Evolutionary conservation across 2,797 vertebrate species (phyloP).

Genomic region (Propithecus deckenii): DNA sequence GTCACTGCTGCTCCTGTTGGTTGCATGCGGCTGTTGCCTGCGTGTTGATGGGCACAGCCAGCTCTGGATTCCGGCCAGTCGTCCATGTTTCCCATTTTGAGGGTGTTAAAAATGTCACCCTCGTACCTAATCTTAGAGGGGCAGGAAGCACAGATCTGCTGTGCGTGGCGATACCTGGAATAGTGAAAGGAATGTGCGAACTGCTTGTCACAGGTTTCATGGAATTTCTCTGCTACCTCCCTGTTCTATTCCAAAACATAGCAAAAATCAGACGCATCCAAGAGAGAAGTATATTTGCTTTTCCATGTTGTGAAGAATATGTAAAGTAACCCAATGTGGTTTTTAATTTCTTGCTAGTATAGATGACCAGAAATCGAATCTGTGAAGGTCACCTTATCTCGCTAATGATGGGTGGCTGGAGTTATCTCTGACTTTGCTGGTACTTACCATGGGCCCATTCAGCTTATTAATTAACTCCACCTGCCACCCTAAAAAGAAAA

Average conservation of each 20-base stretch:
- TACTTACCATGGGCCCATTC: background rate
- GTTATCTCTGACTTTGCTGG: background rate
- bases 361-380: background rate
- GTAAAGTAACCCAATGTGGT: background rate
- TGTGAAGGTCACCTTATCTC: too few species aligned
- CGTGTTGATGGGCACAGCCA: rapidly evolving
- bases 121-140: background rate
- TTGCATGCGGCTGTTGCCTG: background rate
- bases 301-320: background rate
- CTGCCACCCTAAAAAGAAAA: background rate
- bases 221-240: too few species aligned
- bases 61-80: too few species aligned
- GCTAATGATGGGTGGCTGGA: background rate
- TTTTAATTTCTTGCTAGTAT: background rate
- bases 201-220: too few species aligned
- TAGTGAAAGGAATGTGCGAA: rapidly evolving
- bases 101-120: rapidly evolving
- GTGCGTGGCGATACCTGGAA: rapidly evolving
- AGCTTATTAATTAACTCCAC: background rate
- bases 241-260: background rate
- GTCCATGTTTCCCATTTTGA: too few species aligned
- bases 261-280: background rate
- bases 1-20: rapidly evolving
- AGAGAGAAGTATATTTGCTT: background rate
- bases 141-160: background rate